Percentiles rank a stretch among this genome's conserved stretches.
Evolutionary conservation across 2,888 invertebrate genomes (phyloP).

Genomic region (Geophilus truncorum): DNA sequence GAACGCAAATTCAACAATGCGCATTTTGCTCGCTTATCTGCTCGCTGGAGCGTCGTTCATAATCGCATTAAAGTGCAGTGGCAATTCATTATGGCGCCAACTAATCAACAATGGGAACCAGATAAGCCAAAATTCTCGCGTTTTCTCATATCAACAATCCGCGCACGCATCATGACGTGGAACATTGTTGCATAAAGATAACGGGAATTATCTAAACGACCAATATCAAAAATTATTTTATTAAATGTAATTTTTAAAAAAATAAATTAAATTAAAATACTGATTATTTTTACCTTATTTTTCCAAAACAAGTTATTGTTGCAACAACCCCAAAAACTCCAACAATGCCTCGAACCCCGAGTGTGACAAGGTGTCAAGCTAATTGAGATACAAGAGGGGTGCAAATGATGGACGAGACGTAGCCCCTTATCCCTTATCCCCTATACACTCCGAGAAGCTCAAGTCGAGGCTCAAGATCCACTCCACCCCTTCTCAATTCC

Average conservation of each 20-base stretch:
- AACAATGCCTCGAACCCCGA: background rate
- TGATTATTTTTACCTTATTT: background rate
- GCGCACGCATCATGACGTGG: background rate
- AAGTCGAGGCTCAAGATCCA: background rate
- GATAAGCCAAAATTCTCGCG: background rate
- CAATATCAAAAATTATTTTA: too few species aligned
- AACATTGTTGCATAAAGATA: constrained; percentile 13
- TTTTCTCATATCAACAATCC: background rate
- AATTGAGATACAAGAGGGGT: constrained; percentile 21
- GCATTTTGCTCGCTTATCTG: constrained; percentile 27
- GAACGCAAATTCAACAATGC: constrained; percentile 27
- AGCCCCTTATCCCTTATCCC: background rate
- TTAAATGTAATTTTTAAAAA: too few species aligned
- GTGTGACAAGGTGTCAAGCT: constrained; percentile 25
- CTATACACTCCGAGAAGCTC: background rate
- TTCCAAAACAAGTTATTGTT: background rate
- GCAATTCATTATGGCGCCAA: constrained; percentile 24
- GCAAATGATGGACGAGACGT: constrained; percentile 8
- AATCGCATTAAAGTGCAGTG: constrained; percentile 27
- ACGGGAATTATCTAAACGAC: too few species aligned
- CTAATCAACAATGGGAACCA: constrained; percentile 21
- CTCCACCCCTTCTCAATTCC: background rate
- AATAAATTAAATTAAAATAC: too few species aligned
- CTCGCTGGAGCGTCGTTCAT: constrained; percentile 9
- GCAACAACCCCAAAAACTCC: background rate